Evolutionary conservation across 64 coral and sea anemone species (phyloP).

Genomic region (Astreopora myriophthalma): DNA sequence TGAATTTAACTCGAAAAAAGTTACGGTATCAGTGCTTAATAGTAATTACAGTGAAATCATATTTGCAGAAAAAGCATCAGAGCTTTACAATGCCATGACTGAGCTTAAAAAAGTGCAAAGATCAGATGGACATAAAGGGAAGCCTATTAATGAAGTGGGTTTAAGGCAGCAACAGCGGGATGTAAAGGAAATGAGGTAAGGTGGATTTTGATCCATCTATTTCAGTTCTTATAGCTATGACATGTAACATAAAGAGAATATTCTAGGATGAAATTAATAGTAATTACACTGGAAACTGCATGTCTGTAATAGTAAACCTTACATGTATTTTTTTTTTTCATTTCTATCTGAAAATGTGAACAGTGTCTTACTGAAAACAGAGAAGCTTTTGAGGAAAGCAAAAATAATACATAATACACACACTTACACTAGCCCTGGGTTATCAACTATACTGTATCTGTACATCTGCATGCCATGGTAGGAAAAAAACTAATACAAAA

Average conservation of each 20-base stretch:
- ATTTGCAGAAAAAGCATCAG: background rate
- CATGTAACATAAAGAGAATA: background rate
- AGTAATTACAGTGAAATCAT: background rate
- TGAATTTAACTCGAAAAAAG: background rate
- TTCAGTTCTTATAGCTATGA: background rate
- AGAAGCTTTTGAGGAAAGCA: no score
- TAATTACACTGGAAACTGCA: background rate
- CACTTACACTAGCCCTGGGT: background rate
- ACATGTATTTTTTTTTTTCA: background rate
- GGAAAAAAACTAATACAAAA: background rate
- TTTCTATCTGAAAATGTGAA: background rate
- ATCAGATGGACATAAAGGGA: background rate
- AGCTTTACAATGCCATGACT: background rate
- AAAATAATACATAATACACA: no score
- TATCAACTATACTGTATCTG: background rate
- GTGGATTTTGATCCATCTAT: background rate
- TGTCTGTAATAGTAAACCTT: background rate
- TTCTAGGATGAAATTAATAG: background rate
- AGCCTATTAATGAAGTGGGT: background rate
- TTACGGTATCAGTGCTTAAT: background rate
- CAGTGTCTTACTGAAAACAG: no score
- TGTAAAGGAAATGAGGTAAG: background rate
- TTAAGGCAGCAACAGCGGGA: background rate
- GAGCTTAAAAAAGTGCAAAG: background rate
- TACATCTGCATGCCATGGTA: background rate